phyloP scores from a whole-genome alignment of 2,113 vertebrate genomes.

The chimpanzee (Pan troglodytes) region DNA sequence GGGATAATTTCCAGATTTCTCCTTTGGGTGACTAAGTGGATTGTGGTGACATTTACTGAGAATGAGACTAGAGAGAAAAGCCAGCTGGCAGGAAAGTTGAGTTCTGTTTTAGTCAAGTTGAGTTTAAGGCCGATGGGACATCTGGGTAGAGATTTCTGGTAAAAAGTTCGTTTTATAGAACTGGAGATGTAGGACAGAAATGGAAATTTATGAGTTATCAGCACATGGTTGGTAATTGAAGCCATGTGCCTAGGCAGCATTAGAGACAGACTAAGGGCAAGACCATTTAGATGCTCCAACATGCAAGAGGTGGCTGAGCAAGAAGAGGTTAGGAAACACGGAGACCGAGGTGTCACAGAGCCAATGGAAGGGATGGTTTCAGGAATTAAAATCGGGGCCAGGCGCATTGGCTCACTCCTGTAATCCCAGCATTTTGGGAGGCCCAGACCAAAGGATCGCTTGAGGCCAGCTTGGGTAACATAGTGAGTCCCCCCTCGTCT shows the following conservation, averaged over 20 bases:
- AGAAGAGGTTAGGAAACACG: neutral
- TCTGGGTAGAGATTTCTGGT: constrained; percentile 15
- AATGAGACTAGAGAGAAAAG: constrained; percentile 1
- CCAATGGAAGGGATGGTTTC: neutral
- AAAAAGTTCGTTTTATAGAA: neutral
- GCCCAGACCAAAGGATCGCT: too few relatives aligned
- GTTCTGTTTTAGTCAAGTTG: constrained; percentile 35
- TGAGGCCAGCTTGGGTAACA: too few relatives aligned
- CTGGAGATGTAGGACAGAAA: neutral
- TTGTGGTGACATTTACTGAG: neutral
- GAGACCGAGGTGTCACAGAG: neutral
- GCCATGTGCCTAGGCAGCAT: neutral
- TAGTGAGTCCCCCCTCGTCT: too few relatives aligned
- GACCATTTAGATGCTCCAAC: neutral
- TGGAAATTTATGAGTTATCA: neutral
- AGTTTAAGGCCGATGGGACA: neutral
- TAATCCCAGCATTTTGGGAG: too few relatives aligned
- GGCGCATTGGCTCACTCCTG: too few relatives aligned
- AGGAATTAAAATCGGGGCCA: neutral
- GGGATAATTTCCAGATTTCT: neutral
- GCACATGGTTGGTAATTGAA: neutral
- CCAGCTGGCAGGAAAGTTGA: constrained; percentile 27
- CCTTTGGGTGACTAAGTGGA: neutral
- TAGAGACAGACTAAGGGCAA: neutral
- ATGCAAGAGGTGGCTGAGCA: neutral